Evolutionary conservation across 2,113 vertebrate genomes (phyloP), one percentile per base, ranked within the genome.

Genomic region (Pungitius pungitius): DNA sequence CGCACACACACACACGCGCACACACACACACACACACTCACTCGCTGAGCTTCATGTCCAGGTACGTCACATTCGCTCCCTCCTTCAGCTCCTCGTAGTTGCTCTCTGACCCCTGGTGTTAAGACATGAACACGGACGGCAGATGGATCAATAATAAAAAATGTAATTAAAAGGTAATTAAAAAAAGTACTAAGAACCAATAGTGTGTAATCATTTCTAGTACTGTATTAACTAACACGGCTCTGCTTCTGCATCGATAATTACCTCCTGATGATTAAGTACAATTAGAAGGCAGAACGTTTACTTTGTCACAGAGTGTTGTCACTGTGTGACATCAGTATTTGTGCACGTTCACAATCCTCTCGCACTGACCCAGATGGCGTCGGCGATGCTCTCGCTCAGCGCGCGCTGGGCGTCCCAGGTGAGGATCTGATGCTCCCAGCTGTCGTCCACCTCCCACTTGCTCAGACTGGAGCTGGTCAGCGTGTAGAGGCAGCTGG

Each of bases 1-100:
- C 45, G 70, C 12, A 8, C 33, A 49, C 45, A 39, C 3, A 82
- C 95, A 95, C 88, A 96, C 96, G 33, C 37, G 27, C 6, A 66
- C 20, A 64, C 3, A 68, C 33, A 61, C 4, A 68, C 1, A 12
- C 51, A 51, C 52, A 71, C 24, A 90, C 97, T 96, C 89, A 99
- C 98, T 94, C 91, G 92, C 95, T 95, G 42, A 94, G 93, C 77
- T 97, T 95, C 91, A 99, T 87, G 85, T 97, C 97, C 92, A 99
- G 92, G 52, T 97, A 99, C 0, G 84, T 85, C 77, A 97, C 83
- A 22, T 94, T 95, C n/a, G 95, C 94, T 20, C 95, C 96, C 66
- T 95, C 95, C 92, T 97, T 99, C 82, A 97, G 94, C 79, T 94
- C 95, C 80, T 95, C 95, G 45, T 97, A 99, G 93, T 97, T 96